phyloP scores from a whole-genome alignment of 2,113 vertebrate genomes.

The Diglossa brunneiventris region DNA sequence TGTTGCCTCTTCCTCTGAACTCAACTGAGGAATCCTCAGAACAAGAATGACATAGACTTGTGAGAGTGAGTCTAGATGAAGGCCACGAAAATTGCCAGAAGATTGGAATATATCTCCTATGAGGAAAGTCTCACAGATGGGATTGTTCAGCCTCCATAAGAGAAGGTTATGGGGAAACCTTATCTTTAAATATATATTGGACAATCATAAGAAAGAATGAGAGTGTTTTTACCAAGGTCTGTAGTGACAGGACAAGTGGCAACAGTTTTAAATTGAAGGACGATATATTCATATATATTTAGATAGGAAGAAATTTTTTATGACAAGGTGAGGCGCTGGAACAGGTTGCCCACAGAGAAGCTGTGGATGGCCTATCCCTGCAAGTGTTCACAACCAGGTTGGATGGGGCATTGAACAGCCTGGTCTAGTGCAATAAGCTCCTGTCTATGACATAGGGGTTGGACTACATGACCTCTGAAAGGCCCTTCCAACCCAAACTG shows the following conservation, averaged over 20 bases:
- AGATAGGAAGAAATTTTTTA: not conserved
- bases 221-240: not conserved
- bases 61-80: not conserved
- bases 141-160: not conserved
- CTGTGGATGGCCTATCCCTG: not conserved
- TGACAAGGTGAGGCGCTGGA: not conserved
- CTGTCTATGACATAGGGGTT: not conserved
- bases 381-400: not conserved
- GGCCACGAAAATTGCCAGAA: not conserved
- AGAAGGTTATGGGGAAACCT: not conserved
- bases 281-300: not conserved
- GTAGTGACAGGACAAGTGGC: not conserved
- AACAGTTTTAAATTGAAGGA: not conserved
- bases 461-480: not conserved
- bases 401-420: not conserved
- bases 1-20: not conserved
- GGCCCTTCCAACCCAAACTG: not conserved
- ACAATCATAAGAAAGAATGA: not conserved
- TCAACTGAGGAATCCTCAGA: rapidly evolving
- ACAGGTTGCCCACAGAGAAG: not conserved
- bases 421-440: not conserved
- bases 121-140: not conserved
- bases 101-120: not conserved
- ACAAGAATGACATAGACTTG: not conserved
- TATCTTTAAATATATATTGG: not conserved